Conservation (phyloP, 2,888 invertebrate species). For the Blera fallax region DNA sequence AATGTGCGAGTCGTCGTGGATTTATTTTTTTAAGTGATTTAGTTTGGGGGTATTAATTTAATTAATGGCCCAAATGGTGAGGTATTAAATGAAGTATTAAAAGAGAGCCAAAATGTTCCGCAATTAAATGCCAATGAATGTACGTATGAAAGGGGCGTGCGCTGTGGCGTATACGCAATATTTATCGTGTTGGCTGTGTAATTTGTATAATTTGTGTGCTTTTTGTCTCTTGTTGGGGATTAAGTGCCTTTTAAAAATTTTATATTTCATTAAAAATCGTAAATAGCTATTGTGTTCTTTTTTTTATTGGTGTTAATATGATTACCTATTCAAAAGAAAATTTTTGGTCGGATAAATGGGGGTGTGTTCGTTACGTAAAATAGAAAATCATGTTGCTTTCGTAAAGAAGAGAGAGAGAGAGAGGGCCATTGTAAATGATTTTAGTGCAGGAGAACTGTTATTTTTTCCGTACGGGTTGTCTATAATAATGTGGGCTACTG, state of each 20-base stretch:
- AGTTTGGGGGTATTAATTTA: slow-evolving; percentile 22
- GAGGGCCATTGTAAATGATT: too few relatives aligned
- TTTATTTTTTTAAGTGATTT: slow-evolving; percentile 11
- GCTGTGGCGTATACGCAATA: slow-evolving; percentile 36
- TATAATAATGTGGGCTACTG: too few relatives aligned
- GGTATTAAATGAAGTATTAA: slow-evolving; percentile 21
- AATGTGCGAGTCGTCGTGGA: neutral
- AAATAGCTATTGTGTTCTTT: neutral
- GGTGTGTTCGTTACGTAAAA: too few relatives aligned
- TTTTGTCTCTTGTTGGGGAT: neutral
- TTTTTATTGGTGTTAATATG: neutral
- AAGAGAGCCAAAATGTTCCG: neutral
- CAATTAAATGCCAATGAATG: slow-evolving; percentile 29
- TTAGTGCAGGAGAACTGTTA: too few relatives aligned
- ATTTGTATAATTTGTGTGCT: slow-evolving; percentile 2
- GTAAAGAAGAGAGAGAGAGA: too few relatives aligned
- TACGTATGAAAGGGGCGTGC: neutral
- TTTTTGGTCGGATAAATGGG: too few relatives aligned
- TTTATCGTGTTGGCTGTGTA: slow-evolving; percentile 15
- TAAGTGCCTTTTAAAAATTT: neutral
- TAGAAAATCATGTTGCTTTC: too few relatives aligned
- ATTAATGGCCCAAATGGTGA: slow-evolving; percentile 22
- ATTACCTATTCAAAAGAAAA: too few relatives aligned
- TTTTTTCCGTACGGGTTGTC: too few relatives aligned
- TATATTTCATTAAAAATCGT: slow-evolving; percentile 45